Base-by-base conservation (phyloP, 2,797 vertebrate species). In the Paedocypris micromegethes region DNA sequence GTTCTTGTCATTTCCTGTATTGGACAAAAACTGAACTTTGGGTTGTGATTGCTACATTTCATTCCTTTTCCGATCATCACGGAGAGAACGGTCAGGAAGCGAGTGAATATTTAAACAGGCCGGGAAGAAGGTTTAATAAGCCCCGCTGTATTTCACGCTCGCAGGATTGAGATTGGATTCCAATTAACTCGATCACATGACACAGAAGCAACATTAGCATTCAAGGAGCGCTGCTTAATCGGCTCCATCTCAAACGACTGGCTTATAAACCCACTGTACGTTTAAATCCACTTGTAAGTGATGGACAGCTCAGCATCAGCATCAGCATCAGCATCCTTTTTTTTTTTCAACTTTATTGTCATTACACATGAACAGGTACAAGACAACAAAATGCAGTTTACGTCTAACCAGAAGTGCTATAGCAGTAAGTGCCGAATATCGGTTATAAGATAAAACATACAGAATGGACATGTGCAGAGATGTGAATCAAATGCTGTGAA, bases 61-160 rank as follows among this genome's bases (percentile, higher is more conserved):
- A 23, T 23, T 23, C 23, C 23, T 23, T 23, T 23, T 23, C 23
- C 23, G 23, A 23, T 23, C 23, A 23, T 23, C 23, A 23, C 23
- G 64, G 41, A 67, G 58, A 63, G 62, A 73, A 68, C 64, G 75
- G 57, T 78, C 77, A 50, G 37, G 71, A 80, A 78, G 76, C 61
- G 70, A 75, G 67, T 79, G 69, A 77, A 79, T 80, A 75, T 56
- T 74, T 75, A 78, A 79, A 77, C 4, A 52, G 72, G 73, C 77
- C 72, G 73, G 73, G 70, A 66, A n/a, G 2, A 44, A 64, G 67
- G 77, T 76, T 72, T 51, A 71, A 70, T 58, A 70, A 42, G 58
- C 74, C 79, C 77, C 65, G 72, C 79, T 82, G 78, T 78, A 68
- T 67, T 64, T 65, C 6, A 41, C 48, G 48, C 40, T 60, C 63